Evolutionary conservation across 2,888 invertebrate genomes (phyloP), one percentile per base, ranked within the genome.

Genomic region (Drosophila monieri): DNA sequence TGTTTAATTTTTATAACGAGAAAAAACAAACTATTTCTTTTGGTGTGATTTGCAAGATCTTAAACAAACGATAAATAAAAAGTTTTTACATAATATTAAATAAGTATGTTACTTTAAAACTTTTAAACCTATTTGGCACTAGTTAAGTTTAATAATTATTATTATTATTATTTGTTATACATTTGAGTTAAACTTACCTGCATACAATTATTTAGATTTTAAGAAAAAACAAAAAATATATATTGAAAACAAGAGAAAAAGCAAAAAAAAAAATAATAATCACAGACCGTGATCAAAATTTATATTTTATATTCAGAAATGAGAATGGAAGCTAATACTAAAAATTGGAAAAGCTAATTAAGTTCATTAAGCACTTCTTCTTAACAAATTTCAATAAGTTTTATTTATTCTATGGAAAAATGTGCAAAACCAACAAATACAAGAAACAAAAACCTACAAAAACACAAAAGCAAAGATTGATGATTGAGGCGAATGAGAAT

Each of bases 161-260:
- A 77, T 67, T 77, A 78, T 67, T 77, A 78, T 80, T 85, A 68
- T 81, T 85, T 83, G 80, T 80, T 80, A 80, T 85, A 80, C 62
- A 73, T 65, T 75, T 85, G 85, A 86, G 84, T 86, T 88, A 89
- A 77, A 79, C 85, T 78, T 84, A 88, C 87, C 88, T 77, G 84
- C 76, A 78, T 73, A 86, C 56, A 65, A 77, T 69, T 64, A 66
- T 55, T 43, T 76, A 66, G 56, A 55, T 43, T 53, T 10, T 65
- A 66, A 68, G 41, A 18, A 9, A 41, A 30, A 69, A 15, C n/a
- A 18, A 30, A 69, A 54, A 54, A 69, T 69, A 57, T 49, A 53
- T 62, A n/a, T n/a, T n/a, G 52, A 47, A 60, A 23, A 54, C 48
- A 37, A 58, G 18, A 69, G 70, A 57, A 58, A 65, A 61, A 35